Evolutionary conservation across 2,888 invertebrate genomes (phyloP), one percentile per base, ranked within the genome.

Genomic region (Dryobotodes eremita): DNA sequence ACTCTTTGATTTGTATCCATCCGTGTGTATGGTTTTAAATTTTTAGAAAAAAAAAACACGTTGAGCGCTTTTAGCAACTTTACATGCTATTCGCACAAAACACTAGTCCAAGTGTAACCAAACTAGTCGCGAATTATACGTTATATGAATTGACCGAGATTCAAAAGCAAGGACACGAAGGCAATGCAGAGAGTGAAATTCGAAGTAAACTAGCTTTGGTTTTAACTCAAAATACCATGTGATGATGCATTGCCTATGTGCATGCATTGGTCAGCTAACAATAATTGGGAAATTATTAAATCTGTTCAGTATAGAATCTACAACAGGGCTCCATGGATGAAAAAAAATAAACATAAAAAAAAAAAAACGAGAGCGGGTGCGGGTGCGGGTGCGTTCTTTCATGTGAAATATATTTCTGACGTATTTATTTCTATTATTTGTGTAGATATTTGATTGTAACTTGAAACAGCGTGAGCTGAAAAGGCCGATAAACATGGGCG

Each of bases 341-440:
- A 26, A 62, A 64, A 31, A 13, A 50, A 42, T 61, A 2, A 57
- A 8, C 1, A 17, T 31, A 17, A 23, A 36, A 53, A 42, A 31
- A 36, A 23, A 36, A 31, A 26, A 46, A 50, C 74, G 72, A 86
- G 80, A 87, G n/a, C n/a, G n/a, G n/a, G 31, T 36, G 82, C 92
- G 89, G 92, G 92, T 93, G 93, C 94, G 93, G 91, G 92, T 94
- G 92, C 92, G 92, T 94, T 90, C 90, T 86, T 87, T 82, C 76
- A 86, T 79, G 79, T 78, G n/a, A 50, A 20, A 71, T 75, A 65
- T 74, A 62, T 46, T 65, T 73, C 65, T 57, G 83, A 71, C 26
- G 31, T 70, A n/a, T 61, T 61, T 15, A 48, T 48, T 57, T 46
- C 10, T 46, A 46, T 46, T 46, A 46, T 46, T 46, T 46, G 20